phyloP scores from a whole-genome alignment of 2,797 vertebrate genomes.

The Lemur catta region DNA sequence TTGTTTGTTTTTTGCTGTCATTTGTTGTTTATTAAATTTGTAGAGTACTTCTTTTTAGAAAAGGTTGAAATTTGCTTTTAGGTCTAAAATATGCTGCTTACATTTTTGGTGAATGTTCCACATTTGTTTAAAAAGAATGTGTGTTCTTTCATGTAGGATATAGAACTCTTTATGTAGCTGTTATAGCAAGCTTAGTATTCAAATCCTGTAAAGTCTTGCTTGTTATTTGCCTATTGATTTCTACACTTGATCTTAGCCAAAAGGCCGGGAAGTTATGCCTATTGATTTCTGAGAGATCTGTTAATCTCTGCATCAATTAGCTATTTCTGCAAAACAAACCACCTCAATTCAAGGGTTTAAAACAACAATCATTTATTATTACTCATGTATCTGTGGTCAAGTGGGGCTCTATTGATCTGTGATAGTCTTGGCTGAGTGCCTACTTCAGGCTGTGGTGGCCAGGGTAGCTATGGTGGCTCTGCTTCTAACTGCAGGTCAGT shows the following conservation, averaged over 20 bases:
- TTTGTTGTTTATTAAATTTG: neutral
- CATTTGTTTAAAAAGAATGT: neutral
- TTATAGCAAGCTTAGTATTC: neutral
- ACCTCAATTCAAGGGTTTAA: neutral
- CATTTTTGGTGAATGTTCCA: neutral
- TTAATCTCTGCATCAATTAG: neutral
- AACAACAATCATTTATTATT: neutral
- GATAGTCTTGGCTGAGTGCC: neutral
- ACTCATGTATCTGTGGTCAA: neutral
- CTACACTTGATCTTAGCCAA: neutral
- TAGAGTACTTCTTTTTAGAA: neutral
- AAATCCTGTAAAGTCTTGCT: neutral
- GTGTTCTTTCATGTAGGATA: neutral
- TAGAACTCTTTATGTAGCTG: neutral
- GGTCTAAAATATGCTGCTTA: neutral
- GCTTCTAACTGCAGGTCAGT: neutral
- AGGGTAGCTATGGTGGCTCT: neutral
- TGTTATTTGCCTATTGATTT: neutral
- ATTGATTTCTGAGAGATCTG: neutral
- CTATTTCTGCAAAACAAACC: neutral
- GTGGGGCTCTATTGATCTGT: neutral
- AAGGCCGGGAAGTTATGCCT: neutral
- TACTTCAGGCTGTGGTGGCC: neutral
- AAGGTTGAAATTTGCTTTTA: neutral
- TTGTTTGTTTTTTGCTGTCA: neutral